phyloP scores from a whole-genome alignment of 2,113 vertebrate species.

The Procavia capensis region DNA sequence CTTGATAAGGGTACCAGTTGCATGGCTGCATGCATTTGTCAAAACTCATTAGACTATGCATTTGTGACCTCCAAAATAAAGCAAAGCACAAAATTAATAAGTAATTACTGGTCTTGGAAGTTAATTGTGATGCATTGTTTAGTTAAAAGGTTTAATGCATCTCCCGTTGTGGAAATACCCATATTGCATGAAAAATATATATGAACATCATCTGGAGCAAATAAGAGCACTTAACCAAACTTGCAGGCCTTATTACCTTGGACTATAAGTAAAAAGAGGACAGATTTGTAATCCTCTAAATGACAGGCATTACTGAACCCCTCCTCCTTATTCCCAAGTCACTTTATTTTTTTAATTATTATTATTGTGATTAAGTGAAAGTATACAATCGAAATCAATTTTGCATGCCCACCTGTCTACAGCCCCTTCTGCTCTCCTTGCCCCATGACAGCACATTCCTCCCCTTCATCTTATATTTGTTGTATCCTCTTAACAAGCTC shows the following conservation, averaged over 20 bases:
- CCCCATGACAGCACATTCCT: too few relatives aligned
- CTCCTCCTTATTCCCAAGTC: not conserved
- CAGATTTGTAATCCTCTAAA: not conserved
- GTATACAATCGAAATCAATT: too few relatives aligned
- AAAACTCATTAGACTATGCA: not conserved
- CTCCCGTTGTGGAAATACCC: not conserved
- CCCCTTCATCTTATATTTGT: too few relatives aligned
- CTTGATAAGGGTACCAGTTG: not conserved
- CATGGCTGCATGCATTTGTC: not conserved
- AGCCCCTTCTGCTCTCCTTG: too few relatives aligned
- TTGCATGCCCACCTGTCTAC: too few relatives aligned
- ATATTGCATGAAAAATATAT: not conserved
- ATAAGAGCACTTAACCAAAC: not conserved
- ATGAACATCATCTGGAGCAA: not conserved
- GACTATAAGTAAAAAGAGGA: not conserved
- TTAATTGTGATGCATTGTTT: not conserved
- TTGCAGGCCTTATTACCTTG: not conserved
- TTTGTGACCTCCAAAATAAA: constrained; percentile 7
- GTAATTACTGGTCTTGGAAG: not conserved
- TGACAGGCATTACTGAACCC: not conserved
- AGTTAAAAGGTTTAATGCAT: not conserved
- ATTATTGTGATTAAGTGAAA: too few relatives aligned
- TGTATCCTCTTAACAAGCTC: too few relatives aligned
- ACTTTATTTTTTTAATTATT: too few relatives aligned
- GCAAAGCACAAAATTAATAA: not conserved